phyloP scores from a whole-genome alignment of 1,140 invertebrate species.

The Drosophila azteca region DNA sequence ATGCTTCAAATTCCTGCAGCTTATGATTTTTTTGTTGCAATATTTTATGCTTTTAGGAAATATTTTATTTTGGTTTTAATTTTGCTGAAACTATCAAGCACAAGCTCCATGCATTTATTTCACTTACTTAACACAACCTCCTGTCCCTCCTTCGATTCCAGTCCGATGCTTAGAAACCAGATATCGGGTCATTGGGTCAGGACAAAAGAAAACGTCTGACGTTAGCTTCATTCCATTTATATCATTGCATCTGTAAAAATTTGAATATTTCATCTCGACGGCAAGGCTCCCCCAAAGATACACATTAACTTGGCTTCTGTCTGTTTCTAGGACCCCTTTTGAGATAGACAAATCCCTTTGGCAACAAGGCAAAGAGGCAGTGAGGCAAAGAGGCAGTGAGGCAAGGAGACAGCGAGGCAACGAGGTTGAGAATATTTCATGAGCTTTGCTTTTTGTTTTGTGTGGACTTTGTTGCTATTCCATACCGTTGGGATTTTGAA shows the following conservation, averaged over 20 bases:
- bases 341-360: background rate
- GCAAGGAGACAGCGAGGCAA: background rate
- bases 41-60: too few species aligned
- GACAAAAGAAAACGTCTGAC: background rate
- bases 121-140: too few species aligned
- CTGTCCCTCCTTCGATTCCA: too few species aligned
- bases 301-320: constrained; percentile 1
- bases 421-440: constrained; percentile 2
- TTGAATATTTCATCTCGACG: constrained; percentile 7
- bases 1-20: too few species aligned
- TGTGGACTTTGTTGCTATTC: background rate
- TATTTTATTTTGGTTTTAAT: too few species aligned
- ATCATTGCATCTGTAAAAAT: constrained; percentile 1
- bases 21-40: too few species aligned
- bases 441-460: background rate
- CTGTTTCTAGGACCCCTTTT: background rate
- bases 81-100: too few species aligned
- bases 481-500: constrained; percentile 1
- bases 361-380: background rate
- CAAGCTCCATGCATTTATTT: too few species aligned
- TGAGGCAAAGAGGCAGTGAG: background rate
- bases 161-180: too few species aligned
- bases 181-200: too few species aligned
- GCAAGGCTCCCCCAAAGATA: background rate
- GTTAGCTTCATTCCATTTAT: too few species aligned